These are phyloP conservation scores for Drosophila auraria DNA, from an alignment of 1,140 invertebrate genomes.

Conservation along the genomic window DNA sequence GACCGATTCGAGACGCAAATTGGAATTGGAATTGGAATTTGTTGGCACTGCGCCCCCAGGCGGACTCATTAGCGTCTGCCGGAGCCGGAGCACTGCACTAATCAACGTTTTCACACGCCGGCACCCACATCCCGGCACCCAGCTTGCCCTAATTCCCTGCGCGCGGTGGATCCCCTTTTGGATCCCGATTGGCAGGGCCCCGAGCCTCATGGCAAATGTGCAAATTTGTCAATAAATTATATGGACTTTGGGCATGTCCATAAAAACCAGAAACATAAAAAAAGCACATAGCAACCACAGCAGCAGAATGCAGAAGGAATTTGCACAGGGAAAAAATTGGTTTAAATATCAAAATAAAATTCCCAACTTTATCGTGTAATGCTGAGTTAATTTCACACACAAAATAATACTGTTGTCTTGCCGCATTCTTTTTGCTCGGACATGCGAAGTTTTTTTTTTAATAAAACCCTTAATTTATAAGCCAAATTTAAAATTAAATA, in stretches of 20 bases:
- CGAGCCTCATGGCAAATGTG: conserved; percentile 50
- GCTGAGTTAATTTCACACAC: too few species aligned
- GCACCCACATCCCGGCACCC: conserved; percentile 17
- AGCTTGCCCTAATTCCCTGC: not conserved
- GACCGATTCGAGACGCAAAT: conserved; percentile 64
- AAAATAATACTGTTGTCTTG: too few species aligned
- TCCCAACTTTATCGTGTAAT: too few species aligned
- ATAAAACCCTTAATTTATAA: too few species aligned
- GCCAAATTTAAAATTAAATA: not conserved
- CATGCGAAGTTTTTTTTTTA: too few species aligned
- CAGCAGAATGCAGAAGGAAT: not conserved
- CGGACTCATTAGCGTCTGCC: conserved; percentile 61
- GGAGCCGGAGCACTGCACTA: conserved; percentile 46
- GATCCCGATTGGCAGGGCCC: conserved; percentile 12
- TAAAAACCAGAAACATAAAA: conserved; percentile 76
- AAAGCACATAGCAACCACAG: conserved; percentile 36
- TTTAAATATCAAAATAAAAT: not conserved
- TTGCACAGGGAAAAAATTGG: not conserved
- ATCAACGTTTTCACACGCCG: conserved; percentile 67
- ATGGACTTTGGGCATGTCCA: conserved; percentile 68
- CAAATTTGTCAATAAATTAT: conserved; percentile 82
- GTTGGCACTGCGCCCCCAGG: conserved; percentile 44
- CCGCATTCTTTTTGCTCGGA: too few species aligned
- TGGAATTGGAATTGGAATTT: conserved; percentile 75
- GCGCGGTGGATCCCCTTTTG: not conserved